Evolutionary conservation across 1,140 invertebrate species (phyloP).

Genomic region (Meloidogyne hapla): DNA sequence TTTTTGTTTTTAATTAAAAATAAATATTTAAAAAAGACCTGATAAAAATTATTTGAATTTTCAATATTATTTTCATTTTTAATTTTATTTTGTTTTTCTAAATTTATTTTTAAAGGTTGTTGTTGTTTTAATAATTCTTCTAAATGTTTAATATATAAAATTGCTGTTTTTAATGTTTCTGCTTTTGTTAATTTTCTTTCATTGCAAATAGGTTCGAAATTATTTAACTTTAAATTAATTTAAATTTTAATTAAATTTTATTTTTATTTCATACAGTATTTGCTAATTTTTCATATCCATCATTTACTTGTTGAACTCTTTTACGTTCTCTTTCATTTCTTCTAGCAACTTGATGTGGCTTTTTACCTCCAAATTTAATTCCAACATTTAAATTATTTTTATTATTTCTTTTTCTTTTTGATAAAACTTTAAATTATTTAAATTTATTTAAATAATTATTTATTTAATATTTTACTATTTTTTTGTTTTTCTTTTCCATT

Average conservation of each 20-base stretch:
- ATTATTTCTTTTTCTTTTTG: not conserved
- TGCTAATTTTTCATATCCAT: conserved; percentile 44
- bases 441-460: not conserved
- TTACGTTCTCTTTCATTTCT: conserved; percentile 48
- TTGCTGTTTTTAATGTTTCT: conserved; percentile 50
- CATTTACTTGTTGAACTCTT: conserved; percentile 43
- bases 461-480: too few relatives aligned
- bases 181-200: conserved; percentile 53
- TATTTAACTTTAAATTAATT: conserved; percentile 16
- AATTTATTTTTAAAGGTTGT: not conserved
- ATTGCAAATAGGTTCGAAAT: not conserved
- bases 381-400: not conserved
- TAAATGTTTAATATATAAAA: conserved; percentile 50
- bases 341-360: conserved; percentile 47
- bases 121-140: conserved; percentile 9
- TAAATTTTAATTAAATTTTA: not conserved
- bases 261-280: conserved; percentile 1
- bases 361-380: conserved; percentile 40
- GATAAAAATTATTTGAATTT: not conserved
- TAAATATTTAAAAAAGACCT: not conserved
- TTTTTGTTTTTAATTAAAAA: not conserved
- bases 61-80: not conserved
- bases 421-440: conserved; percentile 1
- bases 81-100: conserved; percentile 12
- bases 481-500: not conserved